A percentile compares a stretch with the other conserved stretches of the same genome.
phyloP scores from a whole-genome alignment of 1,140 invertebrate genomes.

The Phymorhynchus buccinoides region DNA sequence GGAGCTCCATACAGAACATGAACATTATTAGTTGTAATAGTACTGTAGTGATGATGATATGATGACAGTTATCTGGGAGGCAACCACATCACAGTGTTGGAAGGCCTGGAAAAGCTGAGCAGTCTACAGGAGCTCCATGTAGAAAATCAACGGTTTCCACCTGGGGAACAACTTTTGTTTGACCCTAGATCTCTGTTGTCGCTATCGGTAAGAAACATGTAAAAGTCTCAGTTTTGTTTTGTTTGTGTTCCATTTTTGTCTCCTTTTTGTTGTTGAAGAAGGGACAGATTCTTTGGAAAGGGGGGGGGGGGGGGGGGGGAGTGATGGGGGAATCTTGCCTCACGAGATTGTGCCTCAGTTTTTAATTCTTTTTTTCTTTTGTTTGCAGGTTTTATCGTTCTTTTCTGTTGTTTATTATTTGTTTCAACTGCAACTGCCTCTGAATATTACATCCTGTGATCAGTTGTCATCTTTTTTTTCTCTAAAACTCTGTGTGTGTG shows the following conservation, averaged over 20 bases:
- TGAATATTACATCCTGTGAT: no score
- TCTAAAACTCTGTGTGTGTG: no score
- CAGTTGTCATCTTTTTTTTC: no score
- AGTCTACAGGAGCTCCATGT: constrained; percentile 71
- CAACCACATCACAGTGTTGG: constrained; percentile 71
- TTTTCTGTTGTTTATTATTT: no score
- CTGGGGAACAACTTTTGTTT: constrained; percentile 73
- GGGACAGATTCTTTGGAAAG: no score
- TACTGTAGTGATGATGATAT: no score
- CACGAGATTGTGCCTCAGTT: not conserved
- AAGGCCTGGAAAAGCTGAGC: constrained; percentile 70
- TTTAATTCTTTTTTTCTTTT: not conserved
- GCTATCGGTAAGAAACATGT: constrained; percentile 60
- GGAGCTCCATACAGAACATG: no score
- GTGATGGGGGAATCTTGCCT: no score
- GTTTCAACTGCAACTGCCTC: not conserved
- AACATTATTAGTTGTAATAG: no score
- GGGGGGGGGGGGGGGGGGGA: no score
- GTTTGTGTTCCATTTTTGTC: not conserved
- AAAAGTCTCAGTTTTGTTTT: not conserved
- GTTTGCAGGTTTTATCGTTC: not conserved
- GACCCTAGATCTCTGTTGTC: constrained; percentile 68
- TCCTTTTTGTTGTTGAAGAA: not conserved
- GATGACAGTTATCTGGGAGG: constrained; percentile 72
- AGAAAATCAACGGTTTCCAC: constrained; percentile 71